Evolutionary conservation across 2,888 invertebrate genomes (phyloP).

Genomic region (Drosophila diplacantha): DNA sequence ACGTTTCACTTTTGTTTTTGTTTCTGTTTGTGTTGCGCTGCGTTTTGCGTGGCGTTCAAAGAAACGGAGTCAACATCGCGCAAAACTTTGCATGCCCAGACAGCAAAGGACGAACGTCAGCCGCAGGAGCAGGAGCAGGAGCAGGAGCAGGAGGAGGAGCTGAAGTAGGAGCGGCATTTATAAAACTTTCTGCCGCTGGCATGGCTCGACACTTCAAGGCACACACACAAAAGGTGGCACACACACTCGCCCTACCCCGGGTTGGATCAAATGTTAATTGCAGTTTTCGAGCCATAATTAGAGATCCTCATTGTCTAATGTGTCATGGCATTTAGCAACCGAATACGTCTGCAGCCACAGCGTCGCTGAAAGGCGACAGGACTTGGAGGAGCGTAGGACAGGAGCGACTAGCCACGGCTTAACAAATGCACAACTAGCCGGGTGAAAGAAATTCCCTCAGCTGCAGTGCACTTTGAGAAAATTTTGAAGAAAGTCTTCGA

Average conservation of each 20-base stretch:
- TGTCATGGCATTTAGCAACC: slow-evolving; percentile 66
- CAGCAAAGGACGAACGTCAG: slow-evolving; percentile 50
- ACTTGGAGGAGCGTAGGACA: slow-evolving; percentile 10
- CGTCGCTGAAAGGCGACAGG: slow-evolving; percentile 8
- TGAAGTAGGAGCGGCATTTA: slow-evolving; percentile 49
- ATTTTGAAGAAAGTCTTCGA: not conserved
- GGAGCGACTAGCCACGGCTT: slow-evolving; percentile 13
- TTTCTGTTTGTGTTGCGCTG: slow-evolving; percentile 53
- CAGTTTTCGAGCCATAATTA: slow-evolving; percentile 66
- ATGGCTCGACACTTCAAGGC: slow-evolving; percentile 67
- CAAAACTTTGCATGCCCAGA: slow-evolving; percentile 39
- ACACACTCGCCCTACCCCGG: slow-evolving; percentile 2
- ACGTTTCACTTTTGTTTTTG: slow-evolving; percentile 71
- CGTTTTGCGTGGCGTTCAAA: slow-evolving; percentile 50
- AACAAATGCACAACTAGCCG: slow-evolving; percentile 28
- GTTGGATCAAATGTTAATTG: slow-evolving; percentile 69
- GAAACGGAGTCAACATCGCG: slow-evolving; percentile 64
- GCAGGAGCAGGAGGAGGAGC: slow-evolving; percentile 18
- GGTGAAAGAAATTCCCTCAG: slow-evolving; percentile 19
- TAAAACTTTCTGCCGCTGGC: slow-evolving; percentile 66
- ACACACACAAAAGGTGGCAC: slow-evolving; percentile 36
- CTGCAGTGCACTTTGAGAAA: not conserved
- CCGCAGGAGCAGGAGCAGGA: slow-evolving; percentile 6
- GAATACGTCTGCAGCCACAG: slow-evolving; percentile 42
- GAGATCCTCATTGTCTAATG: slow-evolving; percentile 70